Conservation (phyloP, 2,113 vertebrate species). For the Microcebus ravelobensis region DNA sequence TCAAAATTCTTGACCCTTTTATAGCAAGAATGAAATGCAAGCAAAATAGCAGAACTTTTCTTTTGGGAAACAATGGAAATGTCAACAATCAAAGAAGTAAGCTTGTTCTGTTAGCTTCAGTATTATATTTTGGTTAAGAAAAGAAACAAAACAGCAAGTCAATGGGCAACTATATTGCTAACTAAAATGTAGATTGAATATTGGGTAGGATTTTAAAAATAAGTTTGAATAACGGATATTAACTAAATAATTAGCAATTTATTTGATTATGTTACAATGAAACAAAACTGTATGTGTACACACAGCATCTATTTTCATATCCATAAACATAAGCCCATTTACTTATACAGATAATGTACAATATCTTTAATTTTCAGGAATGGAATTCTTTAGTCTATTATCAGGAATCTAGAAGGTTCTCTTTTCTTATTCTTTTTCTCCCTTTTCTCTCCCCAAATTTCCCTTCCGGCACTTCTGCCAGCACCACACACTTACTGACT, state of each 20-base stretch:
- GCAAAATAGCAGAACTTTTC: background rate
- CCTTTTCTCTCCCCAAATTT: background rate
- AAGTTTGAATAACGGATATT: background rate
- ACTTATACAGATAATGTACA: background rate
- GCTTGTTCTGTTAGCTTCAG: background rate
- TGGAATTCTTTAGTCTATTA: background rate
- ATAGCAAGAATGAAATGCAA: background rate
- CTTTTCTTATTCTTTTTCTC: background rate
- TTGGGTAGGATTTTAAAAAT: background rate
- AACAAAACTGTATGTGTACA: background rate
- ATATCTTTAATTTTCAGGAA: background rate
- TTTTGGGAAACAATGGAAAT: background rate
- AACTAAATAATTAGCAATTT: background rate
- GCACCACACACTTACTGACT: background rate
- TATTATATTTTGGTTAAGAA: background rate
- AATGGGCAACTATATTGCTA: background rate
- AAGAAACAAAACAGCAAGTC: background rate
- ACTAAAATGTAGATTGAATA: background rate
- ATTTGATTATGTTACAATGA: background rate
- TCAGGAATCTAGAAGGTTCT: background rate
- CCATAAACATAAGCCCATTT: background rate
- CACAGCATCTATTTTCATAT: background rate
- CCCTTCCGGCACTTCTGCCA: background rate
- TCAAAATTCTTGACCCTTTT: conserved; percentile 6
- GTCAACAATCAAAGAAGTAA: background rate